Evolutionary conservation across 1,140 invertebrate genomes (phyloP), one percentile per base, ranked within the genome.

Genomic region (Macrostomum lignano): DNA sequence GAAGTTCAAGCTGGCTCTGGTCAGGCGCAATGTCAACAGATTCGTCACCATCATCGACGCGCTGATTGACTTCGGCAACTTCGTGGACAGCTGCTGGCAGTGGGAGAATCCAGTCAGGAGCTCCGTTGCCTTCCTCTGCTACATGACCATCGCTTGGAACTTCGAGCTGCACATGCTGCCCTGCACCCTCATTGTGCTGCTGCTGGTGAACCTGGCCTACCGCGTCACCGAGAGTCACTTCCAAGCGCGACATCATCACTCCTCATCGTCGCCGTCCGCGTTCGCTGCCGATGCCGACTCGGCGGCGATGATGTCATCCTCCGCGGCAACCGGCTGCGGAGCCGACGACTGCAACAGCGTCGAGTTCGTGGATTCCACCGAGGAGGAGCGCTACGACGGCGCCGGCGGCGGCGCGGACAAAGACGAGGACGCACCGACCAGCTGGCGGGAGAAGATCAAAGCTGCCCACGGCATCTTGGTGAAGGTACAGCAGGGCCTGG

Each of bases 21-120:
- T 93, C 51, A 67, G 93, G 22, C 65, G 72, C 17, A 93, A 94
- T 52, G 79, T 93, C 1, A 72, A 84, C 53, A 65, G 86, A 36
- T 64, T 96, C 11, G 84, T 84, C 55, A 68, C 70, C 21, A 72
- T 93, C 24, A 71, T 79, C 3, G 68, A 78, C 58, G 70, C 70
- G 52, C 71, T 88, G 38, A 70, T 82, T 35, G 78, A 91, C 46
- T 62, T 73, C 31, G 74, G 75, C 7, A 74, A 78, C 59, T 79
- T 79, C 52, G 65, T 91, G 36, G 74, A 91, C 60, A 81, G 76
- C 51, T 91, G 81, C 60, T 82, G 88, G 49, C 74, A 86, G 55
- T 96, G 88, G 86, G 82, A 94, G n/a, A 79, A 69, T 2, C 72
- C 72, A 33, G 45, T 73, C 11, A 64, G 73, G 43, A 82, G 75